These are phyloP conservation scores for Aviceda subcristata DNA, from an alignment of 2,113 vertebrate genomes.

Conservation along the genomic window DNA sequence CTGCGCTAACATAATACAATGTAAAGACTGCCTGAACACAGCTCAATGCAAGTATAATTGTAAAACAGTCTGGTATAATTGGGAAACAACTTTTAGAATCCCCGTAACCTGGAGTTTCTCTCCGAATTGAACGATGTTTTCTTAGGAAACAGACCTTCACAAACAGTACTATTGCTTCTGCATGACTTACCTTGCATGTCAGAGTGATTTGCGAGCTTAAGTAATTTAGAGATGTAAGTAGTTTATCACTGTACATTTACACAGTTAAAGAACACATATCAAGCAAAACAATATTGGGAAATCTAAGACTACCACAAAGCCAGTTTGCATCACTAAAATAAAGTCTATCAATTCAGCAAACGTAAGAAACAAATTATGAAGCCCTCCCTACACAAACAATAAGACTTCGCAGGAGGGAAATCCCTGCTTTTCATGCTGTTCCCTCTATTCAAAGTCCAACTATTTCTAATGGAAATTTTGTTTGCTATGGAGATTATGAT, in stretches of 20 bases:
- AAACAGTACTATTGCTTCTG: slow-evolving; percentile 32
- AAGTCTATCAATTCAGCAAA: neutral
- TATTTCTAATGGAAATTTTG: slow-evolving; percentile 49
- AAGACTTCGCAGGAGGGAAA: slow-evolving; percentile 11
- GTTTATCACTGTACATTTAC: slow-evolving; percentile 8
- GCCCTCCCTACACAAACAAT: neutral
- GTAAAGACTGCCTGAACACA: neutral
- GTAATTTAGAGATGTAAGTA: neutral
- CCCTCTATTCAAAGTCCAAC: slow-evolving; percentile 26
- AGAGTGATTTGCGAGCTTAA: neutral
- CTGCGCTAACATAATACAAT: neutral
- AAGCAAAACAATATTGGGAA: neutral
- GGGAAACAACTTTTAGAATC: neutral
- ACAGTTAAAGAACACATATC: neutral
- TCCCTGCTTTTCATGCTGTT: slow-evolving; percentile 35
- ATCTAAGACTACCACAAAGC: neutral
- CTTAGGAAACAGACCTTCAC: slow-evolving; percentile 15
- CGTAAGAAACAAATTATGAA: slow-evolving; percentile 23
- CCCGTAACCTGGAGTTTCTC: neutral
- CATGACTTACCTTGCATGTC: slow-evolving; percentile 57
- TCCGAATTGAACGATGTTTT: neutral
- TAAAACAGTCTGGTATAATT: neutral
- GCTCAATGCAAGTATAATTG: neutral
- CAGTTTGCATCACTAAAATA: neutral
- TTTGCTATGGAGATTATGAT: slow-evolving; percentile 24